phyloP scores from a whole-genome alignment of 2,113 vertebrate genomes.

The Rhabdomys dilectus region DNA sequence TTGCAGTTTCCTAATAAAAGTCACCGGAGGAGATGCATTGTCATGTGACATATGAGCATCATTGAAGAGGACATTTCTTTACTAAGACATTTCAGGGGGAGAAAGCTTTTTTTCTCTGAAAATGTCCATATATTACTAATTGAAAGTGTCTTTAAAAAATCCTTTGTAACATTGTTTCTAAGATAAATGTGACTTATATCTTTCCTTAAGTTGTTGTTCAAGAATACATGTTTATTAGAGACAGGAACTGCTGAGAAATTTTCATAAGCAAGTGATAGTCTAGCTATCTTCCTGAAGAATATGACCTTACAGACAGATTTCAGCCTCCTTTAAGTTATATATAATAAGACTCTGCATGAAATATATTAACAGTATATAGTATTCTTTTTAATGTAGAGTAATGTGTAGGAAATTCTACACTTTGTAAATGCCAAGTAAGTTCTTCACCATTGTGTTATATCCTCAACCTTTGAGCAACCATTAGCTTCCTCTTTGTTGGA shows the following conservation, averaged over 20 bases:
- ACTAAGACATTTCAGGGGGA: neutral
- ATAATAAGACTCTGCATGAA: neutral
- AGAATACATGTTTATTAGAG: neutral
- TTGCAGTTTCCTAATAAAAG: neutral
- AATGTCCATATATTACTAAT: neutral
- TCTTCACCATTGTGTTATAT: neutral
- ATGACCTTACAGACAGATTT: neutral
- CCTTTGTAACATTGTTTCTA: neutral
- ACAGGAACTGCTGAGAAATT: neutral
- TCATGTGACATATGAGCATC: neutral
- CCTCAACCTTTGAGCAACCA: neutral
- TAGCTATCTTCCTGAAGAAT: neutral
- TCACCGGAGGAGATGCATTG: neutral
- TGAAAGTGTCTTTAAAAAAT: neutral
- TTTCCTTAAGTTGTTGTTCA: neutral
- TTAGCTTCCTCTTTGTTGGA: neutral
- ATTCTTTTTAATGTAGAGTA: neutral
- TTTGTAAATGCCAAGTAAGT: neutral
- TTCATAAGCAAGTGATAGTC: neutral
- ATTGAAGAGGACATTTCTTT: neutral
- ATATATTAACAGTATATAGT: neutral
- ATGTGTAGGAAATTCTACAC: neutral
- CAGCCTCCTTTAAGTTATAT: neutral
- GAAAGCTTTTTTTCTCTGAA: neutral
- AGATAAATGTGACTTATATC: no score